Conservation (phyloP, 2,888 invertebrate species). For the Erebia aethiops region DNA sequence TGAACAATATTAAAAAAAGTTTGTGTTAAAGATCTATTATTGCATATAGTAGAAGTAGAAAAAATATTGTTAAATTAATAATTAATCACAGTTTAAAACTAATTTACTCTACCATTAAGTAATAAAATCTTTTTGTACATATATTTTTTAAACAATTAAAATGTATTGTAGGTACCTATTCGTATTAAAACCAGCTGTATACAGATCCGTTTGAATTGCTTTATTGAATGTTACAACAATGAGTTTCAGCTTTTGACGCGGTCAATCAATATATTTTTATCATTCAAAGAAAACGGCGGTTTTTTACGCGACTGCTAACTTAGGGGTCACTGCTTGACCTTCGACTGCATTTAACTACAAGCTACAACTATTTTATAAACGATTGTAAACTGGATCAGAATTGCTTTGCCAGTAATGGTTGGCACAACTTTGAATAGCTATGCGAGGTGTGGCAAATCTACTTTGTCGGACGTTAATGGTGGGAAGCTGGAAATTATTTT, state of each 20-base stretch:
- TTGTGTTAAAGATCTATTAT: too few species aligned
- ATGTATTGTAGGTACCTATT: neutral
- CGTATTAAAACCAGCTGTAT: neutral
- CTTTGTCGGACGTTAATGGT: constrained; percentile 39
- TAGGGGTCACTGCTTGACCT: constrained; percentile 47
- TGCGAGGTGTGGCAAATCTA: constrained; percentile 54
- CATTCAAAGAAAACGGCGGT: constrained; percentile 27
- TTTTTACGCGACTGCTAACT: constrained; percentile 28
- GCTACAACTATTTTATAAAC: constrained; percentile 59
- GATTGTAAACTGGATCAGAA: constrained; percentile 52
- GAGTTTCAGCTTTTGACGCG: constrained; percentile 12
- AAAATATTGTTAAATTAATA: neutral
- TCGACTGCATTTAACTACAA: constrained; percentile 47
- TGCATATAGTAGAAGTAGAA: neutral
- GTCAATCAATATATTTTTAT: constrained; percentile 29
- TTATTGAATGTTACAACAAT: constrained; percentile 15
- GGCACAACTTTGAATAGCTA: constrained; percentile 47
- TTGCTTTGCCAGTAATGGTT: constrained; percentile 46
- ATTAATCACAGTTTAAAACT: neutral
- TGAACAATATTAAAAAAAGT: too few species aligned
- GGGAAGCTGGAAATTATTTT: constrained; percentile 40
- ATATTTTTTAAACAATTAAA: constrained; percentile 4
- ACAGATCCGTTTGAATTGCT: constrained; percentile 3
- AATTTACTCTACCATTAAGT: neutral
- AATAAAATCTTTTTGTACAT: neutral